Evolutionary conservation across 1,140 invertebrate species (phyloP).

Genomic region (Stegodyphus dumicola): DNA sequence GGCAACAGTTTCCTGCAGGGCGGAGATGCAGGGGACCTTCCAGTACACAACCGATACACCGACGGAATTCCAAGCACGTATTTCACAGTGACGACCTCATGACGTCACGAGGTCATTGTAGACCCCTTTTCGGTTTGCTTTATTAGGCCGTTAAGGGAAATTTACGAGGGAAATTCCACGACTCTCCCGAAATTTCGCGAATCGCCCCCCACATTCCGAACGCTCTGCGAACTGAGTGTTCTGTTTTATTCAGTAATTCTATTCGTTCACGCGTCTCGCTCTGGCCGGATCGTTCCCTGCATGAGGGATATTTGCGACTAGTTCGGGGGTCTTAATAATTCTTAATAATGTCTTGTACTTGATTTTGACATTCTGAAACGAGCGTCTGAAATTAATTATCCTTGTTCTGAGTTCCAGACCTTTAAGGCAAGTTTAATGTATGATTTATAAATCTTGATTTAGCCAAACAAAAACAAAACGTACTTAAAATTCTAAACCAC

Average conservation of each 20-base stretch:
- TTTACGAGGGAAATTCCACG: slow-evolving; percentile 40
- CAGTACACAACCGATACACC: neutral
- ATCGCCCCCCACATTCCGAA: slow-evolving; percentile 9
- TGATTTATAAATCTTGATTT: no score
- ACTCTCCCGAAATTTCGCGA: slow-evolving; percentile 3
- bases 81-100: slow-evolving; percentile 39
- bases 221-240: slow-evolving; percentile 1
- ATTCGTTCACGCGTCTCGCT: neutral
- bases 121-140: slow-evolving; percentile 28
- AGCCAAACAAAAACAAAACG: no score
- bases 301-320: no score
- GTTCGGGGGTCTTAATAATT: no score
- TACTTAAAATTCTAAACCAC: no score
- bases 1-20: slow-evolving; percentile 36
- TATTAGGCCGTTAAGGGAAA: slow-evolving; percentile 46
- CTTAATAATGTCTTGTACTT: no score
- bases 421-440: no score
- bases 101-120: slow-evolving; percentile 35
- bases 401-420: no score
- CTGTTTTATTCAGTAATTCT: slow-evolving; percentile 30
- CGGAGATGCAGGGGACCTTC: neutral
- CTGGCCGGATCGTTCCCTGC: no score
- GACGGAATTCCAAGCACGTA: slow-evolving; percentile 25
- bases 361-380: no score
- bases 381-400: no score